Percentiles rank a stretch among this genome's conserved stretches.
Evolutionary conservation across 2,113 vertebrate species (phyloP).

Genomic region (Oreochromis aureus): DNA sequence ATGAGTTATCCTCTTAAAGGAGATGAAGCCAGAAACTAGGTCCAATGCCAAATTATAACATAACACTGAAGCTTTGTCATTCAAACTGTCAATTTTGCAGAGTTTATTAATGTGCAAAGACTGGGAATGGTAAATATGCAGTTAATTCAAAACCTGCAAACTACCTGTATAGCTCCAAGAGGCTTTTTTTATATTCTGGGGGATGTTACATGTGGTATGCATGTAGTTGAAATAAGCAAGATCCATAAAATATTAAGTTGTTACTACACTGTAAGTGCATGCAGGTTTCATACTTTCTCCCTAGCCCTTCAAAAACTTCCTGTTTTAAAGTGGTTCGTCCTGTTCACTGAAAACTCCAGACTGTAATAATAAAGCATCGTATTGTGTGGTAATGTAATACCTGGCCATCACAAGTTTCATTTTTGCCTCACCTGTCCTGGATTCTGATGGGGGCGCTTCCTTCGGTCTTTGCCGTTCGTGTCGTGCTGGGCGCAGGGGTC

Average conservation of each 20-base stretch:
- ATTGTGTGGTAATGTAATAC: background rate
- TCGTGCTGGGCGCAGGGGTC: conserved; percentile 85
- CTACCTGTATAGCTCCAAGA: background rate
- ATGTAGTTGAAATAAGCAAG: background rate
- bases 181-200: background rate
- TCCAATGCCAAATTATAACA: background rate
- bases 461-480: conserved; percentile 77
- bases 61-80: background rate
- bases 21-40: background rate
- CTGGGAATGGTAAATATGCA: background rate
- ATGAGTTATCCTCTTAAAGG: background rate
- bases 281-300: background rate
- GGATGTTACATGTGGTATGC: background rate
- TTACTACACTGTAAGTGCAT: background rate
- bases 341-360: background rate
- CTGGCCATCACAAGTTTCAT: background rate
- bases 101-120: background rate
- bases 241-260: background rate
- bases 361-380: background rate
- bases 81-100: background rate
- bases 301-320: background rate
- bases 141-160: background rate
- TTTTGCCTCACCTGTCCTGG: conserved; percentile 83
- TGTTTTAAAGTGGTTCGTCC: background rate
- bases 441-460: conserved; percentile 74